Evolutionary conservation across 2,888 invertebrate species (phyloP).

Genomic region (Sicus ferrugineus): DNA sequence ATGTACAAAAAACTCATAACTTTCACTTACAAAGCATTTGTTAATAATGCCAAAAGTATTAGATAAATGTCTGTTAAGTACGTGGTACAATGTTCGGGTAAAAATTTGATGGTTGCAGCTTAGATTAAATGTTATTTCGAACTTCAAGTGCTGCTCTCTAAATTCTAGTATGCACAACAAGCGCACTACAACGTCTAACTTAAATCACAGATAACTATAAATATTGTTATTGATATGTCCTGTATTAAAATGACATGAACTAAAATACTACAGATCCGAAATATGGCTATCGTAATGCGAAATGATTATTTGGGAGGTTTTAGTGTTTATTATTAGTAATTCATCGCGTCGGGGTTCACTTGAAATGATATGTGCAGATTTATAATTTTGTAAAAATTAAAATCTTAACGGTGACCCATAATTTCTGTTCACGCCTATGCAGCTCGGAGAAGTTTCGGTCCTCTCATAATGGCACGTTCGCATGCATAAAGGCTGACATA

Average conservation of each 20-base stretch:
- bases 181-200: slow-evolving; percentile 54
- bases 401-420: not conserved
- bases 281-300: slow-evolving; percentile 25
- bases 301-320: not conserved
- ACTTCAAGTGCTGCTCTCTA: not conserved
- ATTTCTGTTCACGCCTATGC: not conserved
- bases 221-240: slow-evolving; percentile 31
- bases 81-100: not conserved
- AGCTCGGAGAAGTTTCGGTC: slow-evolving; percentile 3
- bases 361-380: slow-evolving; percentile 12
- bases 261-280: slow-evolving; percentile 6
- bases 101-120: not conserved
- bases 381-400: not conserved
- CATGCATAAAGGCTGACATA: not conserved
- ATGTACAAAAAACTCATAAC: not conserved
- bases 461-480: slow-evolving; percentile 20
- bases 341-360: too few relatives aligned
- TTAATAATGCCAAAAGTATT: not conserved
- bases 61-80: not conserved
- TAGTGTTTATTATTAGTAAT: not conserved
- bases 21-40: not conserved
- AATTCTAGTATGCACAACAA: slow-evolving; percentile 7
- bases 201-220: slow-evolving; percentile 61
- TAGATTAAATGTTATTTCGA: not conserved
- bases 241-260: slow-evolving; percentile 1